Conservation (phyloP, 2,113 vertebrate species). For the Hemiprocne comata region DNA sequence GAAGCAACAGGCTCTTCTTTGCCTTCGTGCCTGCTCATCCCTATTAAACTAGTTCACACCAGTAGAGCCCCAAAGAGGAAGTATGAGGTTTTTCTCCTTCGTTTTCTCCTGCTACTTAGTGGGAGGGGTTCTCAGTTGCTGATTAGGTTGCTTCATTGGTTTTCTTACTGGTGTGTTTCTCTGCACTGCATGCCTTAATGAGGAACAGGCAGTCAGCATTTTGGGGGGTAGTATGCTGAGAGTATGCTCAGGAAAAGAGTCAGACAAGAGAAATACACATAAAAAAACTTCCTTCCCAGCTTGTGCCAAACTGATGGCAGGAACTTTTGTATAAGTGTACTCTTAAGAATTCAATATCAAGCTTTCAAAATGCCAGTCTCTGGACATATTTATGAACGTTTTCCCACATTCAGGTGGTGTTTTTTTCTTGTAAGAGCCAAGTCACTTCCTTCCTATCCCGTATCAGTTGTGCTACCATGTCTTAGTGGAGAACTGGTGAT, state of each 20-base stretch:
- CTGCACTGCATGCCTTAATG: background rate
- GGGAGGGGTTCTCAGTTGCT: constrained; percentile 14
- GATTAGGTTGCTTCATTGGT: background rate
- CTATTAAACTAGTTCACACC: constrained; percentile 53
- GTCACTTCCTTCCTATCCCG: background rate
- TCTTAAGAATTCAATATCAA: background rate
- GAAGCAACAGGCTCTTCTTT: background rate
- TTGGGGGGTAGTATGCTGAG: background rate
- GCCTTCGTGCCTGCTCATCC: constrained; percentile 37
- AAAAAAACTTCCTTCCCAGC: background rate
- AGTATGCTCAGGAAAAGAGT: background rate
- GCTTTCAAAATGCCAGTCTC: background rate
- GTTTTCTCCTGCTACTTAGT: constrained; percentile 13
- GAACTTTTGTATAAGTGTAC: background rate
- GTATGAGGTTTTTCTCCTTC: constrained; percentile 27
- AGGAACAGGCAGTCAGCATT: background rate
- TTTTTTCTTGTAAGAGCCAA: background rate
- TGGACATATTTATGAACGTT: background rate
- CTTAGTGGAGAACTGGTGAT: background rate
- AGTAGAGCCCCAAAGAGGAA: constrained; percentile 49
- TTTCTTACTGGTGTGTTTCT: background rate
- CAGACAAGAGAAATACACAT: background rate
- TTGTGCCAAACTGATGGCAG: background rate
- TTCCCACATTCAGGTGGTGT: background rate
- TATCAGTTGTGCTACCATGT: background rate